phyloP scores from a whole-genome alignment of 2,113 vertebrate genomes.

The Nothobranchius kuhntae region DNA sequence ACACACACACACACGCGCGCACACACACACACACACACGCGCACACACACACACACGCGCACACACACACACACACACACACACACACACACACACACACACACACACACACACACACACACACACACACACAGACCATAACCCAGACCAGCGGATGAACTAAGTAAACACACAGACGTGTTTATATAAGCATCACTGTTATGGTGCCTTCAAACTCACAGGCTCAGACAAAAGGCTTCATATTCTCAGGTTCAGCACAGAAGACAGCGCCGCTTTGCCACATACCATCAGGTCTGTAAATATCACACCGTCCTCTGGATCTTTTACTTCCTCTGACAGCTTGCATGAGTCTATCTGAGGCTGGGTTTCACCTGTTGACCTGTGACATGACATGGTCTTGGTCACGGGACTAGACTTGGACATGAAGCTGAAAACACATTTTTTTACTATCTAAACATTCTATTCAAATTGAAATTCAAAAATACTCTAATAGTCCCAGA shows the following conservation, averaged over 20 bases:
- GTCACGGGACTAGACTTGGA: conserved; percentile 26
- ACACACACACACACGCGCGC: no score
- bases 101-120: conserved; percentile 5
- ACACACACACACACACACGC: no score
- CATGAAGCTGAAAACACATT: no score
- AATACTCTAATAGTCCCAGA: no score
- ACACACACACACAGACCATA: conserved; percentile 12
- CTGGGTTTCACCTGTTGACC: conserved; percentile 21
- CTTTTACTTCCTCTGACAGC: conserved; percentile 42
- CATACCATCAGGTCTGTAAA: conserved; percentile 54
- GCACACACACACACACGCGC: no score
- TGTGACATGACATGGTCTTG: conserved; percentile 33
- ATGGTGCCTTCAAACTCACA: conserved; percentile 48
- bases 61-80: no score
- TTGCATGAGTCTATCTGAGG: conserved; percentile 37
- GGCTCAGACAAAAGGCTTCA: conserved; percentile 27
- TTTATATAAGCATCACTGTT: conserved; percentile 50
- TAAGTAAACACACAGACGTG: conserved; percentile 51
- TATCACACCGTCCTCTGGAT: conserved; percentile 38
- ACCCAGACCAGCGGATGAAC: conserved; percentile 28
- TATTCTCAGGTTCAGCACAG: background rate
- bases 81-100: background rate
- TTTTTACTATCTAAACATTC: no score
- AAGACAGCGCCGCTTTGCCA: conserved; percentile 28
- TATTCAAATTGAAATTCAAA: no score